A percentile compares a stretch with the other conserved stretches of the same genome.
phyloP scores from a whole-genome alignment of 2,113 vertebrate genomes.

The Terrapene triunguis region DNA sequence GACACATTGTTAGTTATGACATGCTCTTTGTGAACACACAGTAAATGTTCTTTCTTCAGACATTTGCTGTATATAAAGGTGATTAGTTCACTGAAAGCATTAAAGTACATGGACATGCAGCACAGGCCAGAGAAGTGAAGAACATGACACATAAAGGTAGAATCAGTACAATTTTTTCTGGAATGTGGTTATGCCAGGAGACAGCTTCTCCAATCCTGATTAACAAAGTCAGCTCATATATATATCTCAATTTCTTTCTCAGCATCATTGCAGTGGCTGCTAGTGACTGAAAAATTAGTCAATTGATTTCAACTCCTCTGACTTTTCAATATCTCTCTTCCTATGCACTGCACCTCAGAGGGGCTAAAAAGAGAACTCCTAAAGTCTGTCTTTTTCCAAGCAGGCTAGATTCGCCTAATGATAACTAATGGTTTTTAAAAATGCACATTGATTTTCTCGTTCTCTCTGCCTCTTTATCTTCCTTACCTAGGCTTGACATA shows the following conservation, averaged over 20 bases:
- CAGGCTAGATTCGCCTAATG: not conserved
- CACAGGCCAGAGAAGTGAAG: not conserved
- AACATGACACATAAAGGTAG: not conserved
- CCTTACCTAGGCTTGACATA: not conserved
- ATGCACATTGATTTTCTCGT: not conserved
- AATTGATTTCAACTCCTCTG: slow-evolving; percentile 5
- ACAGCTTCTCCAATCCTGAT: not conserved
- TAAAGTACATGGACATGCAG: not conserved
- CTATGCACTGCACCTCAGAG: not conserved
- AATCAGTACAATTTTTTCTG: accelerated
- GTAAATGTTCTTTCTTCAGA: not conserved
- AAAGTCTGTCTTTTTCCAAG: not conserved
- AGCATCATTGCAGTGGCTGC: not conserved
- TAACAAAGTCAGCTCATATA: accelerated
- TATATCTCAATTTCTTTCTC: not conserved
- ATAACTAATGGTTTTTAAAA: not conserved
- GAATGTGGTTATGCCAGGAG: not conserved
- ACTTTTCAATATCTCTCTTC: not conserved
- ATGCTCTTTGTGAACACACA: not conserved
- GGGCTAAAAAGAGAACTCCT: not conserved
- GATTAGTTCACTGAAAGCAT: not conserved
- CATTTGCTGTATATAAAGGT: not conserved
- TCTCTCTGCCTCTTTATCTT: not conserved
- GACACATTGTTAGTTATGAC: slow-evolving; percentile 8
- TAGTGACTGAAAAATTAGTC: not conserved